These are phyloP conservation scores for Leptopterna dolabrata DNA, from an alignment of 2,888 invertebrate species.

Conservation along the genomic window DNA sequence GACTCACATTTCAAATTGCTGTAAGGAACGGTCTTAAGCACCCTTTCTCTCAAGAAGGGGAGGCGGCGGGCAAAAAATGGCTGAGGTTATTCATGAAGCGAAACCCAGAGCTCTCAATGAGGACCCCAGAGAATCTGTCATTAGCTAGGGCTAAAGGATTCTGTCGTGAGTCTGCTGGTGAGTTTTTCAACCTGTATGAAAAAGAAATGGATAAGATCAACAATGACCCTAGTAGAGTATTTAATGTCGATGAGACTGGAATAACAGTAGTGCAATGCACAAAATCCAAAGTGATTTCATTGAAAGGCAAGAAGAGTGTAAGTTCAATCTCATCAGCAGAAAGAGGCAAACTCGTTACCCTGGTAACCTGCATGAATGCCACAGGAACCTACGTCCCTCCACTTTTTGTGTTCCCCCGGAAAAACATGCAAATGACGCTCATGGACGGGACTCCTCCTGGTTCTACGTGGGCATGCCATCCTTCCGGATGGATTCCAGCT, in stretches of 20 bases:
- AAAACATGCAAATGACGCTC: conserved; percentile 64
- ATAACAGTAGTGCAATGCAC: conserved; percentile 64
- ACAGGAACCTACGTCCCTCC: conserved; percentile 65
- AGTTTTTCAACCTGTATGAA: conserved; percentile 56
- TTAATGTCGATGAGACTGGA: conserved; percentile 66
- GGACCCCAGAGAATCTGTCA: conserved; percentile 30
- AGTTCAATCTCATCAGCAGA: conserved; percentile 65
- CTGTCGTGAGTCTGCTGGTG: conserved; percentile 47
- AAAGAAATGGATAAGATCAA: conserved; percentile 60
- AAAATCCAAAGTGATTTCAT: conserved; percentile 63
- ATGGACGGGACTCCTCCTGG: conserved; percentile 64
- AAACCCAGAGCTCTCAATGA: not conserved
- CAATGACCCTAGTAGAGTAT: conserved; percentile 61
- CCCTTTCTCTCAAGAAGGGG: not conserved
- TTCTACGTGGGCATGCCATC: conserved; percentile 62
- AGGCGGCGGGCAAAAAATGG: conserved; percentile 18
- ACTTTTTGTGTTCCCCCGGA: conserved; percentile 65
- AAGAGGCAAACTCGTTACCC: conserved; percentile 64
- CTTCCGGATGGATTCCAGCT: conserved; percentile 65
- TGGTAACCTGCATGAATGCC: conserved; percentile 64
- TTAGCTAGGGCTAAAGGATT: conserved; percentile 55
- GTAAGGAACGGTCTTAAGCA: not conserved
- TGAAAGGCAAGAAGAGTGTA: conserved; percentile 65
- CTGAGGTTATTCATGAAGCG: not conserved
- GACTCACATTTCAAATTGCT: conserved; percentile 19